Evolutionary conservation across 2,797 vertebrate species (phyloP), one percentile per base, ranked within the genome.

Genomic region (Acanthopagrus latus): DNA sequence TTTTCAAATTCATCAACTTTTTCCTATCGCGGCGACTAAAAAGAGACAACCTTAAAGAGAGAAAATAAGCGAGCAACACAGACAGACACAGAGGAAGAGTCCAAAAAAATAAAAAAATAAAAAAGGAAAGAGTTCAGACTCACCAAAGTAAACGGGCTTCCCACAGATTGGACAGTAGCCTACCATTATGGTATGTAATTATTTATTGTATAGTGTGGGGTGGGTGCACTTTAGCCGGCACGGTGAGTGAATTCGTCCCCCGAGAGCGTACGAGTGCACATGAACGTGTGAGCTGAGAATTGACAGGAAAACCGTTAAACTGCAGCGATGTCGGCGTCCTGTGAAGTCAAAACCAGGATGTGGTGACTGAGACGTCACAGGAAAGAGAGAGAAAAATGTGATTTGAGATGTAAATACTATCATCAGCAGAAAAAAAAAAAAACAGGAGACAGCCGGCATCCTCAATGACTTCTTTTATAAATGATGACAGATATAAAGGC

Each of bases 81-180:
- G 16, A 51, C 13, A 33, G 17, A 43, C 5, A 46, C 27, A 44
- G 0, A 48, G 3, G 57, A 14, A 51, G 20, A 46, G 20, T 41
- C 7, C n/a, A n/a, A n/a, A n/a, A 56, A 25, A 56, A n/a, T n/a
- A n/a, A 13, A 54, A 9, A 14, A 25, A 76, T 3, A 2, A 23
- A 82, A 66, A 25, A 52, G 20, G 13, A 60, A 76, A 72, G 43
- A 85, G 54, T 56, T 85, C 63, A 77, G 27, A 95, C 96, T 96
- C 88, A 96, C 95, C 96, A 86, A 96, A 96, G 94, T 96, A 96
- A 93, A 97, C 96, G 2, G 95, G 96, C 87, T 96, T 96, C 79
- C 94, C 95, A 88, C 96, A 96, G 86, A 96, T 94, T 69, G 96
- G 96, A 92, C 96, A 97, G 92, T 96, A 96, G 78, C 93, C 93